Base-by-base conservation (phyloP, 2,888 invertebrate species). In the Aphrophora alni region DNA sequence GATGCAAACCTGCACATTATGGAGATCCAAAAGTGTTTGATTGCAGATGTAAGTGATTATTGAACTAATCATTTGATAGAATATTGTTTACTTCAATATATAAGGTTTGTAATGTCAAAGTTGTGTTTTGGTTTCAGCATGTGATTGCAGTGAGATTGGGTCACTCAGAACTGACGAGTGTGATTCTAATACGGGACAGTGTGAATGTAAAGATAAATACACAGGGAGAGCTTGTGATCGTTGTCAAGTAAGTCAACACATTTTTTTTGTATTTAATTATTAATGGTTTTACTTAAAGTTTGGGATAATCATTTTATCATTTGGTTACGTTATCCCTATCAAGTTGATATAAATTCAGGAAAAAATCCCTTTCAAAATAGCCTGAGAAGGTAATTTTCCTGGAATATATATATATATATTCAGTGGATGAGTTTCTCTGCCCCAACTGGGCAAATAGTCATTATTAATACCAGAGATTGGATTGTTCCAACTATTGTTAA, bases 111-210 rank as follows among this genome's bases (percentile, higher is more conserved):
- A 68, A 3, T 68, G 7, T 68, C 17, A 17, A 44, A 14, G 51
- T 44, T 44, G 51, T 33, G 33, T n/a, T 33, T 71, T 73, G 27
- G 10, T 75, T 72, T 27, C 85, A 90, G 90, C 92, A 21, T 97
- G 98, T 88, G 91, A 92, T 81, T 98, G 98, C 89, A 92, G 93
- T 87, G 90, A 90, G 0, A 87, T 91, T 12, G 98, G 98, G 77
- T 93, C 97, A 72, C 89, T 91, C 84, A 91, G 92, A 78, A 86
- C 85, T 0, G 89, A 89, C 7, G 90, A 92, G 69, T 97, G 97
- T 88, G 92, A 96, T 86, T 90, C 92, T 83, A 89, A 91, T 80
- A 91, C 91, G 14, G 96, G 97, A 0, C 93, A 93, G 87, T 97
- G 97, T 88, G 89, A 91, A 27, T 97, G 97, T 87, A 91, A 91